Evolutionary conservation across 2,113 vertebrate species (phyloP).

Genomic region (Paralichthys olivaceus): DNA sequence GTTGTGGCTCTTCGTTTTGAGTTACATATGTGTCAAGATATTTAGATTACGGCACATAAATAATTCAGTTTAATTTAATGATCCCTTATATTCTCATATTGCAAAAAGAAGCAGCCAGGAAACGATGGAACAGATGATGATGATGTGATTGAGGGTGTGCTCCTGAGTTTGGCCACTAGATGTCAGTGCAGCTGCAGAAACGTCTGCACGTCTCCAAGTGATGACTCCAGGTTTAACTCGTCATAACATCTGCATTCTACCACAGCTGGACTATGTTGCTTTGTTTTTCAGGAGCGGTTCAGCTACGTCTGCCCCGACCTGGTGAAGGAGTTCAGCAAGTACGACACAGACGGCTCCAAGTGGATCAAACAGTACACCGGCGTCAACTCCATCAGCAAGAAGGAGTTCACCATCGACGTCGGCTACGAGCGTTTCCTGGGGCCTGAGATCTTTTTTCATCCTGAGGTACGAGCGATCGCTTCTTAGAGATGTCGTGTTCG

Average conservation of each 20-base stretch:
- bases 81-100: no score
- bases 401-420: constrained; percentile 97
- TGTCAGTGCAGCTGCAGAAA: constrained; percentile 6
- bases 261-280: no score
- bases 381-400: constrained; percentile 95
- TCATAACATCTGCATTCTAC: no score
- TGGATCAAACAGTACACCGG: constrained; percentile 99
- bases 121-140: background rate
- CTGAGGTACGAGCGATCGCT: constrained; percentile 83
- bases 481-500: background rate
- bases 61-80: background rate
- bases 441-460: constrained; percentile 99
- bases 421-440: constrained; percentile 98
- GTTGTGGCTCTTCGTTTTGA: background rate
- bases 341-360: constrained; percentile 95
- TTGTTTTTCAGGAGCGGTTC: constrained; percentile 88
- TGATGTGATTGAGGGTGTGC: background rate
- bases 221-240: no score
- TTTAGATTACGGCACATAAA: background rate
- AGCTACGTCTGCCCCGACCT: constrained; percentile 98
- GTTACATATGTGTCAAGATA: background rate
- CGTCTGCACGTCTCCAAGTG: no score
- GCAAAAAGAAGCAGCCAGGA: no score
- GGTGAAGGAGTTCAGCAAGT: constrained; percentile 99
- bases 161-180: constrained; percentile 45